Evolutionary conservation across 2,888 invertebrate species (phyloP).

Genomic region (Drosophila prostipennis): DNA sequence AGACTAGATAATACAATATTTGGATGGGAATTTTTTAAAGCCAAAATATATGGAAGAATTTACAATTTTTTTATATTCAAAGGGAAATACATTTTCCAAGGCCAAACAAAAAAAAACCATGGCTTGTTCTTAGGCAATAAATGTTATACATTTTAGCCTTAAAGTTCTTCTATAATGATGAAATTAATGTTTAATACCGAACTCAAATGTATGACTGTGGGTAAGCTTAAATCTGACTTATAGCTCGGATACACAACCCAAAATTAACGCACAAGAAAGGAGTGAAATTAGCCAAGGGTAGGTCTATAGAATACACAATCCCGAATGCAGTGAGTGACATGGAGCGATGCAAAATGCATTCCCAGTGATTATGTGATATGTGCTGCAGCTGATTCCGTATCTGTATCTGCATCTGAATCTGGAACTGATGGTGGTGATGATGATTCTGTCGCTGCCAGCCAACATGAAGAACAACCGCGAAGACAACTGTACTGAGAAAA

Average conservation of each 20-base stretch:
- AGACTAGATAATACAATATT: too few relatives aligned
- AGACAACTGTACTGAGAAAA: constrained; percentile 8
- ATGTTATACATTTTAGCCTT: too few relatives aligned
- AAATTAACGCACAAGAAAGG: neutral
- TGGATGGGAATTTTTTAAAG: too few relatives aligned
- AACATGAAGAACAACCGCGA: constrained; percentile 49
- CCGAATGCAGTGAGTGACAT: constrained; percentile 61
- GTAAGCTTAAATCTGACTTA: too few relatives aligned
- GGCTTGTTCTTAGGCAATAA: too few relatives aligned
- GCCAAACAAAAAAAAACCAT: too few relatives aligned
- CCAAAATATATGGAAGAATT: too few relatives aligned
- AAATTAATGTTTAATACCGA: too few relatives aligned
- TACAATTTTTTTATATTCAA: too few relatives aligned
- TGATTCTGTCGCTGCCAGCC: constrained; percentile 31
- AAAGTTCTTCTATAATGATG: too few relatives aligned
- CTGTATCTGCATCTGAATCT: constrained; percentile 39
- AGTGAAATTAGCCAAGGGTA: neutral
- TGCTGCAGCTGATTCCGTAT: constrained; percentile 42
- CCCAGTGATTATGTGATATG: constrained; percentile 77
- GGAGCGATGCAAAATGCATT: constrained; percentile 81
- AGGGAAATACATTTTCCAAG: too few relatives aligned
- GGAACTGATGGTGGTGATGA: constrained; percentile 35
- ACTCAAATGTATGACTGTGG: too few relatives aligned
- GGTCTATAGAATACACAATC: neutral
- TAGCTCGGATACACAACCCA: neutral